phyloP scores from a whole-genome alignment of 1,140 invertebrate species.

The Drosophila oshimai region DNA sequence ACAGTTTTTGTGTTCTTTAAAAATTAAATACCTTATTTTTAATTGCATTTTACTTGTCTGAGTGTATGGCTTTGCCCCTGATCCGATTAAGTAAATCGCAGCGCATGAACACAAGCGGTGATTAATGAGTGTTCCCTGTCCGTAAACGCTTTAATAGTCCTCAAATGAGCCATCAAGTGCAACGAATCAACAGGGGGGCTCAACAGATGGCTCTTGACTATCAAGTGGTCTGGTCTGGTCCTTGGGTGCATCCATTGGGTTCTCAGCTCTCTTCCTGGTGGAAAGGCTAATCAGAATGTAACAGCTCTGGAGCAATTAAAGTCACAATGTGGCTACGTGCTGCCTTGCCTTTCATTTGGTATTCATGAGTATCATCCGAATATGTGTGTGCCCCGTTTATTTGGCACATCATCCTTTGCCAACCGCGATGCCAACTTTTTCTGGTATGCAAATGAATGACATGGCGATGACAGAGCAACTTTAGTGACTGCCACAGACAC shows the following conservation, averaged over 20 bases:
- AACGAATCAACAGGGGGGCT: slow-evolving; percentile 1
- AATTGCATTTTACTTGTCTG: too few species aligned
- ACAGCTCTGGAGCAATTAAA: slow-evolving; percentile 58
- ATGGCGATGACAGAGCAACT: slow-evolving; percentile 52
- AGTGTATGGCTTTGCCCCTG: background rate
- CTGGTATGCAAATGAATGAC: slow-evolving; percentile 65
- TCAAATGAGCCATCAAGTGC: slow-evolving; percentile 2
- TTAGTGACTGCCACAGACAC: slow-evolving; percentile 20
- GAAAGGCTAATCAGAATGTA: slow-evolving; percentile 51
- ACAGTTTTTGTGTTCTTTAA: too few species aligned
- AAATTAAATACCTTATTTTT: too few species aligned
- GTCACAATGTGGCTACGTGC: slow-evolving; percentile 11
- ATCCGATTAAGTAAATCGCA: slow-evolving; percentile 16
- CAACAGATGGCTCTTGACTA: slow-evolving; percentile 1
- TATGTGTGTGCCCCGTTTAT: slow-evolving; percentile 18
- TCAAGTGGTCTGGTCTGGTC: too few species aligned
- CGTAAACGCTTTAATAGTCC: background rate
- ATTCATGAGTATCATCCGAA: slow-evolving; percentile 43
- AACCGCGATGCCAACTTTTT: slow-evolving; percentile 37
- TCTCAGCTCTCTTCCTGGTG: too few species aligned
- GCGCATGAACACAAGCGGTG: slow-evolving; percentile 21
- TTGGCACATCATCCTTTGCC: slow-evolving; percentile 29
- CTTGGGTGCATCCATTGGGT: background rate
- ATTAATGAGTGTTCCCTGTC: slow-evolving; percentile 8
- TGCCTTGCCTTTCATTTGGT: slow-evolving; percentile 51